Base-by-base conservation (phyloP, 2,888 invertebrate species). In the Phlogophora meticulosa region DNA sequence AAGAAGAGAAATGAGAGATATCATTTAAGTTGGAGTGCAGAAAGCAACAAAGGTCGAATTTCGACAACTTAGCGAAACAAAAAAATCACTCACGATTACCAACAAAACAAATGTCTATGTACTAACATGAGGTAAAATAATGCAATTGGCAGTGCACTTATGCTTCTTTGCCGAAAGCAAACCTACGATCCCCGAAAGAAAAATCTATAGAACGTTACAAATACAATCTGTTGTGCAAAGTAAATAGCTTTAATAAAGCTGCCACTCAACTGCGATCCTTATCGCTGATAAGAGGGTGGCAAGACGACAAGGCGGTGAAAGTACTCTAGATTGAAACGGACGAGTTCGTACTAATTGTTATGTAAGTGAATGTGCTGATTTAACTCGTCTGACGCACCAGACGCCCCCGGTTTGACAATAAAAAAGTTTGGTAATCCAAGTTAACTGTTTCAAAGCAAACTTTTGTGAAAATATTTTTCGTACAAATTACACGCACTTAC, bases 301-400 rank as follows among this genome's bases (percentile, higher is more conserved):
- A 59, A 72, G 63, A 68, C 51, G 61, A 68, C 60, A 65, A 49
- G 49, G 22, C 56, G 65, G 85, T 83, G 86, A 83, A 83, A 85
- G 85, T 78, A 46, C 62, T 79, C 75, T 71, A 72, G 69, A 80
- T 72, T 62, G 63, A 63, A 67, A 58, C 63, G 62, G 76, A 76
- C 79, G 75, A 76, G 79, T 75, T 75, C 10, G 45, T 43, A 68
- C 71, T 82, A 78, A 82, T 83, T 83, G 79, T 83, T 82, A 81
- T 77, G 70, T 76, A 85, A 85, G 74, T 64, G 83, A 84, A 81
- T 68, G 78, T 73, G 60, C 49, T 70, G 66, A 76, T 72, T 72
- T 68, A 81, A 83, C 61, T 65, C 60, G 59, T 51, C 64, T 56
- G 61, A 73, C 59, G 60, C 61, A 64, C 57, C 55, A 48, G 51